A percentile compares a stretch with the other conserved stretches of the same genome.
These are phyloP conservation scores for Hedya salicella DNA, from an alignment of 2,888 invertebrate species.

Conservation along the genomic window DNA sequence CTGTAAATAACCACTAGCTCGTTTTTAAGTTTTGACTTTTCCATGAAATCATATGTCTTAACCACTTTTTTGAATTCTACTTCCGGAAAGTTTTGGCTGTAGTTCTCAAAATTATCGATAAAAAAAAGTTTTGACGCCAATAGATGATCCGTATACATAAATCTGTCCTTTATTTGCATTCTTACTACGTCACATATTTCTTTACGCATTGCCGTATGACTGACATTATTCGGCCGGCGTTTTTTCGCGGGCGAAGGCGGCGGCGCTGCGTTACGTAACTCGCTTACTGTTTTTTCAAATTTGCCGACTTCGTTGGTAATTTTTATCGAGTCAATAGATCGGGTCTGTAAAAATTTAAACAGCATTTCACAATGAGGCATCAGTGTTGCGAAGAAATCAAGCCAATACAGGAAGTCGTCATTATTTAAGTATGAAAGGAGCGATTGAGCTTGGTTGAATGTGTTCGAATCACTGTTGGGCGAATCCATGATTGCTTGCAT, in stretches of 20 bases:
- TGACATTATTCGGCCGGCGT: constrained; percentile 30
- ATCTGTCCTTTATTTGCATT: constrained; percentile 21
- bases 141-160: constrained; percentile 3
- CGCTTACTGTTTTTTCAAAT: too few species aligned
- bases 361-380: too few species aligned
- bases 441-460: too few species aligned
- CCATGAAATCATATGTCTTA: neutral
- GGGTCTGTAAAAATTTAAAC: too few species aligned
- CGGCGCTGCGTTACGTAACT: constrained; percentile 15
- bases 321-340: too few species aligned
- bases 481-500: too few species aligned
- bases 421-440: too few species aligned
- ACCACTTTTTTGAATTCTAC: constrained; percentile 11
- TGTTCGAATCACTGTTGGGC: too few species aligned
- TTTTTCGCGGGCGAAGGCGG: constrained; percentile 36
- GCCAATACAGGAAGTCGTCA: too few species aligned
- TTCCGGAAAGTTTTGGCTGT: constrained; percentile 3
- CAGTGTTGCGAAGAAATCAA: too few species aligned
- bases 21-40: constrained; percentile 14
- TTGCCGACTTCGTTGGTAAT: too few species aligned
- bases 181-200: constrained; percentile 33
- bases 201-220: constrained; percentile 28
- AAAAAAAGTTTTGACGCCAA: constrained; percentile 9
- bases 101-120: constrained; percentile 12
- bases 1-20: constrained; percentile 11